These are phyloP conservation scores for Gastracanthus pulcherrimus DNA, from an alignment of 2,888 invertebrate species.

Conservation along the genomic window DNA sequence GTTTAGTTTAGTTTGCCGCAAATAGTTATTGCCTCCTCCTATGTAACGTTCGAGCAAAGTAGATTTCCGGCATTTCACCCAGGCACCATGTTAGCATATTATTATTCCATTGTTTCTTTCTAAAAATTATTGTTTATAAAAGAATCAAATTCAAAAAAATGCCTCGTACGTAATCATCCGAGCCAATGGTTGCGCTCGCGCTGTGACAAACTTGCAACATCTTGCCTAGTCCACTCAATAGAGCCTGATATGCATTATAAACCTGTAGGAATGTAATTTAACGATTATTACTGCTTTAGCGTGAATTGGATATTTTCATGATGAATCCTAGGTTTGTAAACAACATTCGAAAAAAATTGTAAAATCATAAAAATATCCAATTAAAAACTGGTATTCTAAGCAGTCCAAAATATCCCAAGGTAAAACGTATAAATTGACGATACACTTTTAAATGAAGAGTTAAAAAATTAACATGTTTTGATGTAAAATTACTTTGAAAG, in stretches of 20 bases:
- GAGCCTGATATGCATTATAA: slow-evolving; percentile 83
- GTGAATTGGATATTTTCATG: slow-evolving; percentile 40
- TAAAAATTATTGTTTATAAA: slow-evolving; percentile 65
- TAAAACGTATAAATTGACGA: slow-evolving; percentile 24
- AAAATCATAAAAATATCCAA: slow-evolving; percentile 36
- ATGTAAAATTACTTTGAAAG: background rate
- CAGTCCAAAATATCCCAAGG: slow-evolving; percentile 20
- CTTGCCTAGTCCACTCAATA: slow-evolving; percentile 83
- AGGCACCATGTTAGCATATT: slow-evolving; percentile 73
- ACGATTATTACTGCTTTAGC: slow-evolving; percentile 40
- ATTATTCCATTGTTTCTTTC: slow-evolving; percentile 55
- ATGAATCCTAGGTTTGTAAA: background rate
- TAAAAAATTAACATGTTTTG: background rate
- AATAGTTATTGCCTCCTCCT: slow-evolving; percentile 46
- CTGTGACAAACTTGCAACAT: slow-evolving; percentile 85
- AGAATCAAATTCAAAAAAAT: slow-evolving; percentile 61
- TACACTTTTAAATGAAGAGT: slow-evolving; percentile 4
- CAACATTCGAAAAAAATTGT: background rate
- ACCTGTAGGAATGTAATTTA: slow-evolving; percentile 78
- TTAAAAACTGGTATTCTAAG: slow-evolving; percentile 26
- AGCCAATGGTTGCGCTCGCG: slow-evolving; percentile 67
- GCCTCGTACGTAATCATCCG: slow-evolving; percentile 75
- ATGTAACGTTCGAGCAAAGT: slow-evolving; percentile 41
- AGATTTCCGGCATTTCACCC: slow-evolving; percentile 64
- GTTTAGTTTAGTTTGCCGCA: slow-evolving; percentile 43